Percentiles rank a stretch among this genome's conserved stretches.
These are phyloP conservation scores for Ligdia adustata DNA, from an alignment of 2,888 invertebrate species.

Conservation along the genomic window DNA sequence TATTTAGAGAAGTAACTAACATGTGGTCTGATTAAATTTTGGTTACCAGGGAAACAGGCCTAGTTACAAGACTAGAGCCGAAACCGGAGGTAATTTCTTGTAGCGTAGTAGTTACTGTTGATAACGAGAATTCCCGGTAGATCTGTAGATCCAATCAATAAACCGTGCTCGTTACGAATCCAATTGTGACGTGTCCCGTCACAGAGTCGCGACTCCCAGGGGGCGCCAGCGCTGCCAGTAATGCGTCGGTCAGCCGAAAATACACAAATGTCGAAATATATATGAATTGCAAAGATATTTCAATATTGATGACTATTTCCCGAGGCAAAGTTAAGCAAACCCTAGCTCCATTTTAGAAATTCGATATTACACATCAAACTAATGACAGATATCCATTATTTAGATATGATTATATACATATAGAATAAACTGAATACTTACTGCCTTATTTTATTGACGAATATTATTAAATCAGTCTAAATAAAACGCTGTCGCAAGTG, in stretches of 20 bases:
- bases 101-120: constrained; percentile 33
- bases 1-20: too few species aligned
- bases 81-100: constrained; percentile 5
- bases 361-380: too few species aligned
- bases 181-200: constrained; percentile 57
- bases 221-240: constrained; percentile 23
- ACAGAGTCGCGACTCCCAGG: constrained; percentile 32
- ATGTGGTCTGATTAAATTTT: too few species aligned
- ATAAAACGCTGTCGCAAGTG: too few species aligned
- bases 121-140: constrained; percentile 53
- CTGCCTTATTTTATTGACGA: too few species aligned
- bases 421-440: too few species aligned
- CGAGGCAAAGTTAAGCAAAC: not conserved
- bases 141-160: constrained; percentile 62
- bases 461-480: too few species aligned
- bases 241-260: constrained; percentile 24
- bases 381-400: too few species aligned
- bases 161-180: constrained; percentile 57
- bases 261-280: constrained; percentile 21
- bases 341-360: too few species aligned
- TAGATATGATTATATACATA: too few species aligned
- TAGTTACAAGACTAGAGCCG: too few species aligned
- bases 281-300: constrained; percentile 1
- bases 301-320: not conserved
- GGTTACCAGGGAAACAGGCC: too few species aligned